Evolutionary conservation across 2,113 vertebrate species (phyloP), one percentile per base, ranked within the genome.

Genomic region (Clarias gariepinus): DNA sequence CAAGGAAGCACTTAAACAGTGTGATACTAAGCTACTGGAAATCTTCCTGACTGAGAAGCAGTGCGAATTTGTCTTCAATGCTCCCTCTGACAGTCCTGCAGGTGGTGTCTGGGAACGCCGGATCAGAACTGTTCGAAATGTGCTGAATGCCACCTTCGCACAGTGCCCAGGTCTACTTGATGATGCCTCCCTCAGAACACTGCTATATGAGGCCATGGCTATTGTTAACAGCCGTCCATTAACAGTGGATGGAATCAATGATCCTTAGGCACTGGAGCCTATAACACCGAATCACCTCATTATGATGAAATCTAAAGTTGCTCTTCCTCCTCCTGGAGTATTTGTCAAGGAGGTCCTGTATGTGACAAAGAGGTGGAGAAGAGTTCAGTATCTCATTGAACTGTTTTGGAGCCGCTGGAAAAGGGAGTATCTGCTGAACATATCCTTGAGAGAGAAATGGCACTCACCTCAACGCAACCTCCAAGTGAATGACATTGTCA

Each of bases 171-270:
- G 68, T 1, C 57, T 82, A n/a, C 82, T 88, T 33, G 80, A 88
- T 71, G 86, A 87, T 9, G 30, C 89, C 11, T 86, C 86, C 8
- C 71, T 87, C 33, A 86, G 87, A 82, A 88, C 85, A 9, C 47
- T 87, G 13, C 77, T 90, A 30, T 90, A 85, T 78, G 89, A 90
- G 69, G 89, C 78, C 0, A 88, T 85, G 85, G 78, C 85, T 28
- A 85, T 88, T 36, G 85, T 87, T 12, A 90, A 88, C 33, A 90
- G 85, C n/a, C 52, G 33, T 4, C 83, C 83, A n/a, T n/a, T n/a
- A n/a, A n/a, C n/a, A n/a, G n/a, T n/a, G n/a, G n/a, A n/a, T n/a
- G n/a, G n/a, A n/a, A n/a, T n/a, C n/a, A n/a, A n/a, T n/a, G n/a
- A n/a, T n/a, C n/a, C n/a, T n/a, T n/a, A n/a, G n/a, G n/a, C 83